A percentile compares a stretch with the other conserved stretches of the same genome.
Evolutionary conservation across 2,113 vertebrate species (phyloP).

Genomic region (Oncorhynchus kisutch): DNA sequence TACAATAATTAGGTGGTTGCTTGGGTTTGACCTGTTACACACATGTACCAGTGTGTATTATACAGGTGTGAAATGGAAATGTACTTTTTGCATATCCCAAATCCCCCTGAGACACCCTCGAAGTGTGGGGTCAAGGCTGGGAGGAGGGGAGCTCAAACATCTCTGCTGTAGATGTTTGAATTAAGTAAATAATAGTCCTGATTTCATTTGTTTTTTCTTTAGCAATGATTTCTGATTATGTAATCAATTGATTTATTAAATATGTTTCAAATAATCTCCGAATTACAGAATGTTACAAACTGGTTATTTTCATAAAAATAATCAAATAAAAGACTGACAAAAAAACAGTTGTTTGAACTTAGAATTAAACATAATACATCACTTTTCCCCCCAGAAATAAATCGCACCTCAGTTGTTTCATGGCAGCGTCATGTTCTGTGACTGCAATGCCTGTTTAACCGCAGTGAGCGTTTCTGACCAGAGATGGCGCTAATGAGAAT

Average conservation of each 20-base stretch:
- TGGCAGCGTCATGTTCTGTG: conserved; percentile 71
- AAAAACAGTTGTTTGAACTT: not conserved
- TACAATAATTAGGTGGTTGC: too few relatives aligned
- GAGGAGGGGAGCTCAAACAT: not conserved
- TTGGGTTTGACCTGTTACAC: too few relatives aligned
- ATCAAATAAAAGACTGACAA: not conserved
- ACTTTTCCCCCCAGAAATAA: conserved; percentile 49
- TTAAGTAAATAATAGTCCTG: not conserved
- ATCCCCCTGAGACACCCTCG: too few relatives aligned
- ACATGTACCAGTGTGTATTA: too few relatives aligned
- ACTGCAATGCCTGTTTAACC: conserved; percentile 77
- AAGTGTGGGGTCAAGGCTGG: too few relatives aligned
- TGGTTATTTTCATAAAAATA: not conserved
- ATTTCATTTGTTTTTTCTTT: not conserved
- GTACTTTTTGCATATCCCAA: too few relatives aligned
- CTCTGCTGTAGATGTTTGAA: not conserved
- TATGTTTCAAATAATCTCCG: not conserved
- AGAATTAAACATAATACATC: conserved; percentile 18
- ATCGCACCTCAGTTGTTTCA: conserved; percentile 56
- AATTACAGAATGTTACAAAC: not conserved
- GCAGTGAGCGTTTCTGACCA: conserved; percentile 73
- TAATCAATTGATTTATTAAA: not conserved
- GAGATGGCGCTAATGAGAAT: conserved; percentile 80
- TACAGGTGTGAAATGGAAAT: too few relatives aligned
- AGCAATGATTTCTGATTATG: not conserved